phyloP scores from a whole-genome alignment of 2,888 invertebrate genomes.

The Agrochola litura region DNA sequence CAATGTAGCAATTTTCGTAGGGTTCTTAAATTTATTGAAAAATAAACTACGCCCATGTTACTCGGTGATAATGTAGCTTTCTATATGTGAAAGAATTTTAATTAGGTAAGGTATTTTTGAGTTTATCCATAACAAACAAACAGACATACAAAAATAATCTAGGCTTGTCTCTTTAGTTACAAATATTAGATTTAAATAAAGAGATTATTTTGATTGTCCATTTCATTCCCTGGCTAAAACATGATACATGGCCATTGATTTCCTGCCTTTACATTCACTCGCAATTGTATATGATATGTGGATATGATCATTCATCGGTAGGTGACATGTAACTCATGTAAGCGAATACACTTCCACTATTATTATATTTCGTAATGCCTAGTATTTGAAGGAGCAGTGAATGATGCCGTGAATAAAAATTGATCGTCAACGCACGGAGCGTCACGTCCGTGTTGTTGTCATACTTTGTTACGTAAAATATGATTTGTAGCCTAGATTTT shows the following conservation, averaged over 20 bases:
- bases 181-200: background rate
- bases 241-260: conserved; percentile 40
- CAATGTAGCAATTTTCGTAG: no score
- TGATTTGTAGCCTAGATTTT: conserved; percentile 36
- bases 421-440: conserved; percentile 47
- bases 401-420: conserved; percentile 63
- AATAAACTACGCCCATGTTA: no score
- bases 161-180: no score
- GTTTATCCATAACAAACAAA: no score
- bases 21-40: no score
- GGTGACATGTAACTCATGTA: conserved; percentile 50
- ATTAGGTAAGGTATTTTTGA: no score
- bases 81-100: no score
- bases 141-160: no score
- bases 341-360: conserved; percentile 56
- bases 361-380: conserved; percentile 66
- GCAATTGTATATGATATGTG: conserved; percentile 54
- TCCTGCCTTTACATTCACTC: conserved; percentile 51
- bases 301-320: conserved; percentile 55
- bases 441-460: conserved; percentile 60
- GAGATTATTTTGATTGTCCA: conserved; percentile 23
- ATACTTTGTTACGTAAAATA: conserved; percentile 53
- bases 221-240: conserved; percentile 29
- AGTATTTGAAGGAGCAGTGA: conserved; percentile 60
- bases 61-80: no score